These are phyloP conservation scores for Henicopernis longicauda DNA, from an alignment of 2,113 vertebrate species.

Conservation along the genomic window DNA sequence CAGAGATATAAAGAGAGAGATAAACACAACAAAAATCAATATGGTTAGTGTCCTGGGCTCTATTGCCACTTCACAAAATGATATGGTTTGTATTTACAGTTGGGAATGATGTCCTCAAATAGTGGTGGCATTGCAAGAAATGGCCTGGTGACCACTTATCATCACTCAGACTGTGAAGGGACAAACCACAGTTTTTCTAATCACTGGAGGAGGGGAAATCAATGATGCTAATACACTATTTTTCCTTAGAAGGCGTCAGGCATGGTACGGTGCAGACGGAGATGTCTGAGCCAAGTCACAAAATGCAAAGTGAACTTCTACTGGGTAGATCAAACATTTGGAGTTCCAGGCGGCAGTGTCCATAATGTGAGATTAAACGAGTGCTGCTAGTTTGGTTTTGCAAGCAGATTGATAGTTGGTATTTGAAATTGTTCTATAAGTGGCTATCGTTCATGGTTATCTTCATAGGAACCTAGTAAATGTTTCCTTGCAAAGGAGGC, in stretches of 20 bases:
- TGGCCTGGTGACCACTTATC: background rate
- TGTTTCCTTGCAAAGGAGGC: background rate
- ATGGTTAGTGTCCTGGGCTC: background rate
- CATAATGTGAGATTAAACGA: background rate
- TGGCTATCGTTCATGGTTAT: background rate
- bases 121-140: background rate
- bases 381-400: background rate
- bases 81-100: background rate
- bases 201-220: background rate
- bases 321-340: background rate
- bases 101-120: background rate
- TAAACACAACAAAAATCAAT: conserved; percentile 16
- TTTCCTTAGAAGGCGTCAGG: background rate
- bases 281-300: background rate
- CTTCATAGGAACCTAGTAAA: background rate
- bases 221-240: background rate
- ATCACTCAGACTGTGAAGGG: background rate
- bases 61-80: background rate
- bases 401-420: background rate
- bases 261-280: background rate
- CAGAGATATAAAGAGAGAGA: background rate
- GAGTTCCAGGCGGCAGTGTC: background rate
- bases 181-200: background rate
- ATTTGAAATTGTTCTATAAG: background rate
- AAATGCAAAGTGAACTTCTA: background rate